These are phyloP conservation scores for Piaya cayana DNA, from an alignment of 2,113 vertebrate genomes.

Conservation along the genomic window DNA sequence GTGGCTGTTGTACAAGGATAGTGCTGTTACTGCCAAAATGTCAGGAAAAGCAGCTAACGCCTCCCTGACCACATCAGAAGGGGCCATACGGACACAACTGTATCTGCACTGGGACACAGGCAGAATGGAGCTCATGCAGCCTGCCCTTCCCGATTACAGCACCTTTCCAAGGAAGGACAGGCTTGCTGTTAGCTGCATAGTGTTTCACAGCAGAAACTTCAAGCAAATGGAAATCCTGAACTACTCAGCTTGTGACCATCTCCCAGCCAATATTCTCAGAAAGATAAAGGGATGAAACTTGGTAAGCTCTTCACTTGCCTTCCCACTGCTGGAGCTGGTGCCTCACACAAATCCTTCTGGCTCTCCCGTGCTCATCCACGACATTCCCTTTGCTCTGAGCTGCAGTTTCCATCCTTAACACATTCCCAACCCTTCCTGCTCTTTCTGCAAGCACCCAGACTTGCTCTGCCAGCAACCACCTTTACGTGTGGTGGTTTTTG, in stretches of 20 bases:
- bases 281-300: background rate
- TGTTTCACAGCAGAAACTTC: background rate
- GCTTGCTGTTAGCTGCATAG: background rate
- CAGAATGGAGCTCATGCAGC: background rate
- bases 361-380: background rate
- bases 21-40: background rate
- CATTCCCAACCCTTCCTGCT: background rate
- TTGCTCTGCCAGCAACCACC: background rate
- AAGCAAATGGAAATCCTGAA: background rate
- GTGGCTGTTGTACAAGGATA: background rate
- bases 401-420: background rate
- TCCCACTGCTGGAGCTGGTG: background rate
- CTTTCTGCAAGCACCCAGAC: background rate
- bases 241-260: background rate
- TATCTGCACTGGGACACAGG: background rate
- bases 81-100: background rate
- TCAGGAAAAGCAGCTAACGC: background rate
- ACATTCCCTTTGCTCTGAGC: background rate
- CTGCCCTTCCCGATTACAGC: background rate
- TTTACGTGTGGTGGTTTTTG: background rate
- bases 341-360: too few relatives aligned
- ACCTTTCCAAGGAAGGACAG: background rate
- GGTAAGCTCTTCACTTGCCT: background rate
- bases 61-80: background rate
- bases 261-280: background rate